Evolutionary conservation across 2,888 invertebrate genomes (phyloP).

Genomic region (Proisotoma minuta): DNA sequence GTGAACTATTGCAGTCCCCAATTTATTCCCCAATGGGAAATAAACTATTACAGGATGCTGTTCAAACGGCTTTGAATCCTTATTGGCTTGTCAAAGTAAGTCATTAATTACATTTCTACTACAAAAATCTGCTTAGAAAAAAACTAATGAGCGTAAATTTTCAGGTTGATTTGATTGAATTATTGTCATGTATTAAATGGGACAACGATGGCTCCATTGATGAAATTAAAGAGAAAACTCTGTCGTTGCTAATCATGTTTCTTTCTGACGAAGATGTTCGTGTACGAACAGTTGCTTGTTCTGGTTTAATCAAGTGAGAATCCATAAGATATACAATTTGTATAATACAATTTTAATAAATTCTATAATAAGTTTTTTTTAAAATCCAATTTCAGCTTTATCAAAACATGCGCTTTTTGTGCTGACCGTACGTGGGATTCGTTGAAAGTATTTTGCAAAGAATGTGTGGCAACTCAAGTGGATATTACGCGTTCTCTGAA

Average conservation of each 20-base stretch:
- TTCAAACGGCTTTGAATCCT: conserved; percentile 61
- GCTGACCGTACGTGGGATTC: background rate
- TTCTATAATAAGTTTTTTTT: too few relatives aligned
- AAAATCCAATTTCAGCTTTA: conserved; percentile 20
- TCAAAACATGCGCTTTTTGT: conserved; percentile 3
- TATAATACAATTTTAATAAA: too few relatives aligned
- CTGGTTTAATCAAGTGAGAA: conserved; percentile 62
- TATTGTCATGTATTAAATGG: conserved; percentile 54
- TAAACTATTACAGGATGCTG: conserved; percentile 56
- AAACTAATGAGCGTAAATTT: background rate
- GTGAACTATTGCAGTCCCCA: conserved; percentile 60
- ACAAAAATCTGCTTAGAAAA: background rate
- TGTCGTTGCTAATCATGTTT: conserved; percentile 62
- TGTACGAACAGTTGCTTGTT: conserved; percentile 67
- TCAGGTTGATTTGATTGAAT: conserved; percentile 62
- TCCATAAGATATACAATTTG: too few relatives aligned
- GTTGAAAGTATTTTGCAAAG: conserved; percentile 12
- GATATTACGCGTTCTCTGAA: background rate
- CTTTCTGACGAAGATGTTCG: conserved; percentile 71
- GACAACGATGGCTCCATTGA: conserved; percentile 20
- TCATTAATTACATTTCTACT: conserved; percentile 46
- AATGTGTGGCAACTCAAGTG: conserved; percentile 17
- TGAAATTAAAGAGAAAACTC: conserved; percentile 54
- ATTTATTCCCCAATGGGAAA: conserved; percentile 57
- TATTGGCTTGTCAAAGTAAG: conserved; percentile 79